Conservation (phyloP, 2,888 invertebrate genomes). For the Colostygia pectinataria region DNA sequence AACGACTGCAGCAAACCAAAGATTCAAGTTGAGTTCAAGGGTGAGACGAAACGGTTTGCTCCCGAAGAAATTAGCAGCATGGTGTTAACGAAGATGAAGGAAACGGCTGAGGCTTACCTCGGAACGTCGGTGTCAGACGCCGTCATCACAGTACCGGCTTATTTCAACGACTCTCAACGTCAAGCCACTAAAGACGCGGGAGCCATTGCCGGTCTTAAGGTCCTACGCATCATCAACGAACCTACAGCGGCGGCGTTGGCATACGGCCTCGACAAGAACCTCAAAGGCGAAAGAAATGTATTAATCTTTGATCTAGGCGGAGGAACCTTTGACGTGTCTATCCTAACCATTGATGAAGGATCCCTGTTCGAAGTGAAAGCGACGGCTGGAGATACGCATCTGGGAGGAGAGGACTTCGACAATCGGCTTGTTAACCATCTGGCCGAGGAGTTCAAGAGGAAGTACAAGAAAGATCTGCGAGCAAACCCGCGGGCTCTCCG, state of each 20-base stretch:
- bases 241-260: conserved; percentile 92
- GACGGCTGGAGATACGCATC: conserved; percentile 89
- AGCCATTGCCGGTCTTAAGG: conserved; percentile 22
- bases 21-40: conserved; percentile 86
- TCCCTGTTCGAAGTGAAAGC: conserved; percentile 88
- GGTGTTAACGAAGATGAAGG: conserved; percentile 92
- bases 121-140: conserved; percentile 86
- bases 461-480: conserved; percentile 80
- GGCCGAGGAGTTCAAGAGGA: conserved; percentile 85
- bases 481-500: conserved; percentile 83
- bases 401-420: conserved; percentile 87
- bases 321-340: conserved; percentile 94
- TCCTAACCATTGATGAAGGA: conserved; percentile 91
- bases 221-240: conserved; percentile 89
- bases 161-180: conserved; percentile 89
- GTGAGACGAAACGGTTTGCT: conserved; percentile 84
- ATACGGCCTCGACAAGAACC: conserved; percentile 88
- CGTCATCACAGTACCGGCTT: conserved; percentile 92
- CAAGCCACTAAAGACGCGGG: conserved; percentile 95
- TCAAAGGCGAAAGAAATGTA: conserved; percentile 86
- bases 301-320: conserved; percentile 87
- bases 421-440: conserved; percentile 84
- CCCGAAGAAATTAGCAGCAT: conserved; percentile 89
- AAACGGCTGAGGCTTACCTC: conserved; percentile 88
- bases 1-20: conserved; percentile 86